Conservation (phyloP, 2,113 vertebrate genomes). For the Ornithorhynchus anatinus region DNA sequence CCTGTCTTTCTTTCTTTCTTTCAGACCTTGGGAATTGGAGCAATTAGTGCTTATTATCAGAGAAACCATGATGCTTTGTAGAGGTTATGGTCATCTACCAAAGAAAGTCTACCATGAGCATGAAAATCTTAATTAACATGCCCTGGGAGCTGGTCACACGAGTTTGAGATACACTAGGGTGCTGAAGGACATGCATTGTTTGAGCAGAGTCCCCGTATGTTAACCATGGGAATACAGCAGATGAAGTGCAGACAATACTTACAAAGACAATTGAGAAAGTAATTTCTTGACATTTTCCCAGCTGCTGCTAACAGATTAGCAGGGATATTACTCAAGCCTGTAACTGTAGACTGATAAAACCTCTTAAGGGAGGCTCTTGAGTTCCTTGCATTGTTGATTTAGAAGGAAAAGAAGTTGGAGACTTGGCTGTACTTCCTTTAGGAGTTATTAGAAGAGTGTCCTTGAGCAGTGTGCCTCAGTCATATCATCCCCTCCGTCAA, state of each 20-base stretch:
- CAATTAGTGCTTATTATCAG: constrained; percentile 15
- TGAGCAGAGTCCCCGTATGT: not conserved
- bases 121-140: constrained; percentile 34
- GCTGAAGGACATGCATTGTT: not conserved
- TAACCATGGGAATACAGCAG: constrained; percentile 8
- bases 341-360: constrained; percentile 15
- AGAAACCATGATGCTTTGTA: constrained; percentile 19
- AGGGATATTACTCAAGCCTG: constrained; percentile 12
- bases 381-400: not conserved
- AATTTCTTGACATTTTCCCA: constrained; percentile 29
- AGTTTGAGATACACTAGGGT: not conserved
- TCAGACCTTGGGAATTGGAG: constrained; percentile 8
- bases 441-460: not conserved
- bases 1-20: too few species aligned
- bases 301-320: constrained; percentile 26
- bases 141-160: not conserved
- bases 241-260: not conserved
- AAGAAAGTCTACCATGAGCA: constrained; percentile 1
- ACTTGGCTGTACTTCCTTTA: not conserved
- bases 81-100: constrained; percentile 6
- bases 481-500: too few species aligned
- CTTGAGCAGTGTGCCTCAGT: not conserved
- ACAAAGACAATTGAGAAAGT: not conserved
- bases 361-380: not conserved
- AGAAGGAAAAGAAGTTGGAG: not conserved